phyloP scores from a whole-genome alignment of 2,797 vertebrate species.

The Cryptoprocta ferox region DNA sequence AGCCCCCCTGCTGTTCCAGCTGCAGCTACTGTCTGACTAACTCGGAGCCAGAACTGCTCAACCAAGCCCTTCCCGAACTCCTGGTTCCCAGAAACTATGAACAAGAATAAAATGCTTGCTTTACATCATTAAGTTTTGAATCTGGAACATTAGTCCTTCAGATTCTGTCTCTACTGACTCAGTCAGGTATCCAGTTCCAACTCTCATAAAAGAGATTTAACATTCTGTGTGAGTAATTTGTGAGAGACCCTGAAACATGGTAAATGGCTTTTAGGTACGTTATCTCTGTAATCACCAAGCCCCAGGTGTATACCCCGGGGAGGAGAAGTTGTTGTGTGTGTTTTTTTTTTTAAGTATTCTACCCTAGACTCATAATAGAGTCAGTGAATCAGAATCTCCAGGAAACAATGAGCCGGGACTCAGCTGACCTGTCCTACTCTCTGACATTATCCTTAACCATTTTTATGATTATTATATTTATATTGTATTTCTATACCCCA shows the following conservation, averaged over 20 bases:
- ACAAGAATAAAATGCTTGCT: neutral
- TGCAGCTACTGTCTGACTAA: neutral
- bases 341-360: neutral
- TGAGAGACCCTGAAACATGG: neutral
- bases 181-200: neutral
- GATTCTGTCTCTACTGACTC: neutral
- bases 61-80: neutral
- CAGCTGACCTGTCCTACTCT: neutral
- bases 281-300: constrained; percentile 50
- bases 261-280: neutral
- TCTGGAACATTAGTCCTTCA: neutral
- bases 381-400: neutral
- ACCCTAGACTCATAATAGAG: neutral
- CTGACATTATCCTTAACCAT: neutral
- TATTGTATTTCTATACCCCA: neutral
- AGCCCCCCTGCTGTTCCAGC: neutral
- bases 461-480: neutral
- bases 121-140: neutral
- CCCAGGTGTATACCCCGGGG: constrained; percentile 7
- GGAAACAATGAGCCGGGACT: neutral
- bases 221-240: neutral
- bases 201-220: neutral
- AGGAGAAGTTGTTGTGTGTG: neutral
- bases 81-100: neutral
- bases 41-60: neutral